Evolutionary conservation across 2,888 invertebrate species (phyloP), one percentile per base, ranked within the genome.

Genomic region (Pristionchus exspectatus): DNA sequence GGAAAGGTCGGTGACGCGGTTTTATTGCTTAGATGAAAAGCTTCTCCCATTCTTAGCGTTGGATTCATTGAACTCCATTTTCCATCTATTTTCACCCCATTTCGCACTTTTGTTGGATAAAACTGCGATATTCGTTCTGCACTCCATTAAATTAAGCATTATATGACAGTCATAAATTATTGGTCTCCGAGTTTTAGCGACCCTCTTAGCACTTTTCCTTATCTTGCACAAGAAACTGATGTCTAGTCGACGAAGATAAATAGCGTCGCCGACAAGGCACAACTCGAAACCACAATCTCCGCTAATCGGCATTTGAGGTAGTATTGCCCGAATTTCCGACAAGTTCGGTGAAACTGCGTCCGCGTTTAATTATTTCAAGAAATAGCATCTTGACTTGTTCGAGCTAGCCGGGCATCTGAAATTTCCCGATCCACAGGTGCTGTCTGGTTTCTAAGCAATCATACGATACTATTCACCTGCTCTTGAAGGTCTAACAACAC

Each of bases 1-100:
- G 63, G 63, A 63, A 63, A 63, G 24, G 63, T n/a, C 63, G 63
- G 7, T 63, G 63, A 63, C 63, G 63, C 24, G 21, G n/a, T 21
- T 63, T 63, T 63, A 63, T n/a, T 63, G 63, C 24, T n/a, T n/a
- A n/a, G n/a, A 50, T 50, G 4, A 24, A 63, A n/a, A 63, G 63
- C 63, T 59, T 59, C n/a, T 9, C 10, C 63, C 63, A 63, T 63
- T 63, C 63, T 63, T 63, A 63, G 63, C 63, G n/a, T 59, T 14
- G 18, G 59, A 59, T 63, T 63, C n/a, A 63, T 63, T 63, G 63
- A 63, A 63, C 63, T 63, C 63, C 59, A 63, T 63, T n/a, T 59
- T 10, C 63, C 24, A 24, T 63, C 63, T 24, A 10, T 21, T 56
- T 56, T 63, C 63, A 9, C 21, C 63, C 21, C 63, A 63, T 63